Evolutionary conservation across 2,888 invertebrate species (phyloP).

Genomic region (Corbicula japonica): DNA sequence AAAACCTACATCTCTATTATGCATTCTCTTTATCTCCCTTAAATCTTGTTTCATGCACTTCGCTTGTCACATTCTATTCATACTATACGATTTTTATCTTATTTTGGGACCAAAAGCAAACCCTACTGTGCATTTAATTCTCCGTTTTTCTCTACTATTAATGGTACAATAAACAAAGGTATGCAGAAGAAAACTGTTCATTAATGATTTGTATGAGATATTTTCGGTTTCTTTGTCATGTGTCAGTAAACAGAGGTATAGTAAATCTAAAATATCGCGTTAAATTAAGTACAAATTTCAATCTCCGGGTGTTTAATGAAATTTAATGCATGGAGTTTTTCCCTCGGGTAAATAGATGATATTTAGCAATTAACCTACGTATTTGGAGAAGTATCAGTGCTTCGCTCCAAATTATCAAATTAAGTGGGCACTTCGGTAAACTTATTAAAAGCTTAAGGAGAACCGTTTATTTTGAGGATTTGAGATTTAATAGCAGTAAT

Average conservation of each 20-base stretch:
- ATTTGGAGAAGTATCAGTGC: no score
- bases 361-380: neutral
- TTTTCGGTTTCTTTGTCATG: conserved; percentile 5
- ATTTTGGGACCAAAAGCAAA: conserved; percentile 8
- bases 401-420: neutral
- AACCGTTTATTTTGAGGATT: neutral
- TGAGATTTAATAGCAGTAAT: no score
- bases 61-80: conserved; percentile 18
- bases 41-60: neutral
- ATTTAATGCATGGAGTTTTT: neutral
- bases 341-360: neutral
- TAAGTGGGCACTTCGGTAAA: neutral
- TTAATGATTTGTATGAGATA: conserved; percentile 7
- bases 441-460: neutral
- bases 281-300: neutral
- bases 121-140: conserved; percentile 1
- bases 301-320: neutral
- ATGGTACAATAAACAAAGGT: conserved; percentile 14
- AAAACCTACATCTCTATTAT: neutral
- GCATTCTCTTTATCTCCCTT: conserved; percentile 2
- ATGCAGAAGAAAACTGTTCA: conserved; percentile 4
- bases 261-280: neutral
- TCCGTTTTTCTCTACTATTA: conserved; percentile 5
- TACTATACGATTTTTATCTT: conserved; percentile 7
- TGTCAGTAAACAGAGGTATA: neutral